phyloP scores from a whole-genome alignment of 2,113 vertebrate species.

The human (Homo sapiens) region DNA sequence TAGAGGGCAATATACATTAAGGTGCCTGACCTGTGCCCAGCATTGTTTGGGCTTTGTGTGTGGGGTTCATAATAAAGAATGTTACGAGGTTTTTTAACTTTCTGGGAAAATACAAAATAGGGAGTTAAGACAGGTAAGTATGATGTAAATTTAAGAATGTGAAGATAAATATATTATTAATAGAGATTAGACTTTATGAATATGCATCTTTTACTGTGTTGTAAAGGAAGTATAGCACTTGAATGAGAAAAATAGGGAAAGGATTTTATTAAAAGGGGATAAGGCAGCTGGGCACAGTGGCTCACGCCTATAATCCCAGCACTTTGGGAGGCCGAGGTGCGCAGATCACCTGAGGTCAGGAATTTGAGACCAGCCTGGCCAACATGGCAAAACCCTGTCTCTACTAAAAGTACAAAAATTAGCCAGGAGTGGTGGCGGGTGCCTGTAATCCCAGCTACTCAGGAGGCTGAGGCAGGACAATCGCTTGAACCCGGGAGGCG shows the following conservation, averaged over 20 bases:
- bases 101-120: constrained; percentile 29
- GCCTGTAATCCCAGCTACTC: no score
- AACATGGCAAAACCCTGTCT: no score
- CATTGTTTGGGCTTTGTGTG: constrained; percentile 20
- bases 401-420: no score
- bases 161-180: constrained; percentile 28
- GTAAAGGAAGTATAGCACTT: not conserved
- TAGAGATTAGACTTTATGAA: constrained; percentile 26
- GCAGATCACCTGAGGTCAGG: no score
- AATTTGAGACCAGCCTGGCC: no score
- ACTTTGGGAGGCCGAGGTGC: no score
- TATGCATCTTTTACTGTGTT: not conserved
- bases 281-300: not conserved
- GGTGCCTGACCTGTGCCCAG: not conserved
- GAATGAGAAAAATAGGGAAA: not conserved
- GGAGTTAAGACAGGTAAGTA: constrained; percentile 27
- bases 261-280: not conserved
- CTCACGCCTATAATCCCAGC: no score
- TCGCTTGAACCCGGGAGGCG: no score
- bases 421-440: no score
- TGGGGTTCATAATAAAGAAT: constrained; percentile 39
- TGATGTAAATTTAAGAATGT: constrained; percentile 39
- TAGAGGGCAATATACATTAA: not conserved
- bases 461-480: no score
- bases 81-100: not conserved